Conservation (phyloP, 2,888 invertebrate species). For the Melipona bicolor region DNA sequence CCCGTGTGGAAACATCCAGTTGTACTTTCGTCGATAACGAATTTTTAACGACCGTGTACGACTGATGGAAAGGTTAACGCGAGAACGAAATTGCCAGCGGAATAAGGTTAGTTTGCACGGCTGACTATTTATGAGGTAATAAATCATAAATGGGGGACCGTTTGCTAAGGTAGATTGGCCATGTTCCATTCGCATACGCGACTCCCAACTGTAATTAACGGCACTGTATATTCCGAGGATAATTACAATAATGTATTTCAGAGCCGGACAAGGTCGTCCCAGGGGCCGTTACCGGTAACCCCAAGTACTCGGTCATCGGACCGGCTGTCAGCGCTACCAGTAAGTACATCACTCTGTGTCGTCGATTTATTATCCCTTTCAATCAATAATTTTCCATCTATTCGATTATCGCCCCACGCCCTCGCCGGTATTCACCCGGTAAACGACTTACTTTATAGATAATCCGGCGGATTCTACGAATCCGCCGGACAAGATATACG, state of each 20-base stretch:
- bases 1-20: background rate
- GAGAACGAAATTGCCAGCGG: conserved; percentile 8
- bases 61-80: background rate
- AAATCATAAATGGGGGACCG: conserved; percentile 78
- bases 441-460: conserved; percentile 34
- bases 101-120: conserved; percentile 34
- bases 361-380: conserved; percentile 67
- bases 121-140: conserved; percentile 78
- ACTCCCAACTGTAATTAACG: conserved; percentile 77
- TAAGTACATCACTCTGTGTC: conserved; percentile 85
- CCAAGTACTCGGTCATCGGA: conserved; percentile 86
- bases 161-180: conserved; percentile 81
- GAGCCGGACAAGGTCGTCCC: conserved; percentile 83
- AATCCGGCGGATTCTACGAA: conserved; percentile 35
- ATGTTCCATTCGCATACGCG: conserved; percentile 76
- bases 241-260: conserved; percentile 84
- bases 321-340: conserved; percentile 91
- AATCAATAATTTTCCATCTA: conserved; percentile 64
- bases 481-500: conserved; percentile 14
- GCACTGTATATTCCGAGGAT: conserved; percentile 82
- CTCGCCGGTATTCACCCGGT: conserved; percentile 8
- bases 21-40: background rate
- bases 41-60: background rate
- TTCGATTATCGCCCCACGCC: conserved; percentile 21
- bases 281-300: conserved; percentile 82